Percentiles rank a stretch among this genome's conserved stretches.
phyloP scores from a whole-genome alignment of 2,888 invertebrate genomes.

The Temnothorax ravouxi region DNA sequence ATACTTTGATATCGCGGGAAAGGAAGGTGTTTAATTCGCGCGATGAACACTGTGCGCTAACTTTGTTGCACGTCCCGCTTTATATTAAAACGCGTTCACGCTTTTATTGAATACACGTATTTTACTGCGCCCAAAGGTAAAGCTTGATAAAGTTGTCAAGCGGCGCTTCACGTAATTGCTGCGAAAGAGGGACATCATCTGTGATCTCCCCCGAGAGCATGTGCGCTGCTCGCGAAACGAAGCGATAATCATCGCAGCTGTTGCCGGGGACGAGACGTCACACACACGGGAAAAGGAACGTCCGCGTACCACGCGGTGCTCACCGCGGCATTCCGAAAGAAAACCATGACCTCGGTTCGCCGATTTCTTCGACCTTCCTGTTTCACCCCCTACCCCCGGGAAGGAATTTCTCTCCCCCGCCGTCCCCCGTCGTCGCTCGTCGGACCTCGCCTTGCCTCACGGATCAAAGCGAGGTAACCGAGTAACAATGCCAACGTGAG shows the following conservation, averaged over 20 bases:
- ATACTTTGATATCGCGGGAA: slow-evolving; percentile 9
- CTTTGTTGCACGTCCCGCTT: not conserved
- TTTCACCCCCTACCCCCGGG: not conserved
- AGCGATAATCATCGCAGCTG: slow-evolving; percentile 66
- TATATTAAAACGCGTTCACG: slow-evolving; percentile 8
- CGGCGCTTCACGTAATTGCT: slow-evolving; percentile 19
- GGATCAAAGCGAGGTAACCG: slow-evolving; percentile 49
- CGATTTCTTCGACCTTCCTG: slow-evolving; percentile 61
- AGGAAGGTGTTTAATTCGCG: slow-evolving; percentile 5
- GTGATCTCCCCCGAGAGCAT: slow-evolving; percentile 3
- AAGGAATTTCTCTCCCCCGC: not conserved
- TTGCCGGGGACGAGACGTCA: slow-evolving; percentile 65
- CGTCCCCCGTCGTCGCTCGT: not conserved
- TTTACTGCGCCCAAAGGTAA: not conserved
- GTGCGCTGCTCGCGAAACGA: slow-evolving; percentile 45
- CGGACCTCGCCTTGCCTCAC: slow-evolving; percentile 13
- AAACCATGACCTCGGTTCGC: slow-evolving; percentile 72
- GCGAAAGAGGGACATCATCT: slow-evolving; percentile 39
- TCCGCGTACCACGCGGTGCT: slow-evolving; percentile 59
- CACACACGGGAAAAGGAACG: slow-evolving; percentile 56
- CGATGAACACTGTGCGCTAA: not conserved
- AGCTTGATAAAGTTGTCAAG: slow-evolving; percentile 2
- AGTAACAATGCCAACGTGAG: slow-evolving; percentile 41
- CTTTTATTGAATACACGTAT: slow-evolving; percentile 2
- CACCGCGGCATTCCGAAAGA: slow-evolving; percentile 47